phyloP scores from a whole-genome alignment of 2,797 vertebrate genomes.

The Buceros bicornis region DNA sequence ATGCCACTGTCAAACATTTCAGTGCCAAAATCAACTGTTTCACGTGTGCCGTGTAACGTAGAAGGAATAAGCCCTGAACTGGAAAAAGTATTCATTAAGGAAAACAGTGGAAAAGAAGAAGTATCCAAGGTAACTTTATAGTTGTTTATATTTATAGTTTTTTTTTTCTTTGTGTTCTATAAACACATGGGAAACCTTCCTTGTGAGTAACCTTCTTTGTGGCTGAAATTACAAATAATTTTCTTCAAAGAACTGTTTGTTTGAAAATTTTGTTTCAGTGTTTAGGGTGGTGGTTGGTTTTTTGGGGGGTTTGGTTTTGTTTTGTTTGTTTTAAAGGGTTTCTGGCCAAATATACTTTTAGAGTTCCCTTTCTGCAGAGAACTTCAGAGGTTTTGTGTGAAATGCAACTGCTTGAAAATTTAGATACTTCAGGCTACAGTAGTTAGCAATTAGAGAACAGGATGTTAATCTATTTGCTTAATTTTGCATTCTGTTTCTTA shows the following conservation, averaged over 20 bases:
- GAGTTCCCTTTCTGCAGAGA: not conserved
- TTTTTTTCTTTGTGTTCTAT: not conserved
- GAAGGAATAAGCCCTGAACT: constrained; percentile 96
- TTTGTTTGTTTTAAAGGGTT: not conserved
- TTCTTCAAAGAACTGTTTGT: not conserved
- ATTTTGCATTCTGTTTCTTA: not conserved
- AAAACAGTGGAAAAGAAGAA: constrained; percentile 88
- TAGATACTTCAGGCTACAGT: not conserved
- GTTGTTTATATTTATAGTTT: not conserved
- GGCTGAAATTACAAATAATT: not conserved
- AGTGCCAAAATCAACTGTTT: constrained; percentile 88
- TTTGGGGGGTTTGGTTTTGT: not conserved
- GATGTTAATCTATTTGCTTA: not conserved
- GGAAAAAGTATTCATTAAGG: constrained; percentile 95
- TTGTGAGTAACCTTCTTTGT: not conserved
- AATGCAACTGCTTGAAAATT: not conserved
- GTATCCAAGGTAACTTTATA: constrained; percentile 81
- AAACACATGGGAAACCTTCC: not conserved
- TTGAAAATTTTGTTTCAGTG: not conserved
- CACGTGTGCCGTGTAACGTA: constrained; percentile 91
- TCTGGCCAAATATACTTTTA: not conserved
- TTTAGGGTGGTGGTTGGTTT: not conserved
- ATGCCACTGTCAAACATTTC: constrained; percentile 84
- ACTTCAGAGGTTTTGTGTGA: not conserved
- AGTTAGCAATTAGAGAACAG: not conserved